Percentiles rank a stretch among this genome's conserved stretches.
These are phyloP conservation scores for Trichechus manatus DNA, from an alignment of 2,113 vertebrate species.

Conservation along the genomic window DNA sequence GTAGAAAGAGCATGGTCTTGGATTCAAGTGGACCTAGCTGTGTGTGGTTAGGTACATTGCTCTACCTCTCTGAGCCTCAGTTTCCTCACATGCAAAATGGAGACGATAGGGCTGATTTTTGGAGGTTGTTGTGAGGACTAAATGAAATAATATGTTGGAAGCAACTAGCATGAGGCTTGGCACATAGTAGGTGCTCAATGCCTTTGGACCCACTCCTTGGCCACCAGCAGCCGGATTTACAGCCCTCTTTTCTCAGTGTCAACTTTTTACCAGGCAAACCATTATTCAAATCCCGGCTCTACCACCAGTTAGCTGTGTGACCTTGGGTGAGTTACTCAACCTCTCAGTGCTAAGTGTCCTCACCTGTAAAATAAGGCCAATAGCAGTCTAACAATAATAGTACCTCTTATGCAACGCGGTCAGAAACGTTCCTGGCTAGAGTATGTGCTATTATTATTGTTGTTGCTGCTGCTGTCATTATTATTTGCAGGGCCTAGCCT, in stretches of 20 bases:
- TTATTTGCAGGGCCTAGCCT: neutral
- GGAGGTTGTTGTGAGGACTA: neutral
- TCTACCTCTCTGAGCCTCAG: neutral
- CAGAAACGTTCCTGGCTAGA: accelerated
- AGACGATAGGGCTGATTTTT: neutral
- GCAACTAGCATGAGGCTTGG: neutral
- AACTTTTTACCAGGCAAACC: neutral
- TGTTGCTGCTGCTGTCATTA: neutral
- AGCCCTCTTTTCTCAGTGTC: neutral
- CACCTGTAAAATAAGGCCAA: neutral
- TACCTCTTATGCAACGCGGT: accelerated
- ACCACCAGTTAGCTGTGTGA: accelerated
- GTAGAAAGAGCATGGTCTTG: neutral
- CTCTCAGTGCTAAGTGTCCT: neutral
- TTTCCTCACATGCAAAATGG: too few relatives aligned
- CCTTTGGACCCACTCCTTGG: neutral
- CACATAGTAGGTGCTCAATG: too few relatives aligned
- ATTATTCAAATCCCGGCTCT: neutral
- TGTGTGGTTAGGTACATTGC: neutral
- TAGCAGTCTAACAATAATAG: neutral
- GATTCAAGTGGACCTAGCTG: neutral
- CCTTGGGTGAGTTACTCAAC: neutral
- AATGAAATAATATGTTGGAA: neutral
- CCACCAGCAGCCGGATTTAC: neutral
- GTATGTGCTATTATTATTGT: accelerated